Base-by-base conservation (phyloP, 2,113 vertebrate genomes). In the Chinchilla lanigera region DNA sequence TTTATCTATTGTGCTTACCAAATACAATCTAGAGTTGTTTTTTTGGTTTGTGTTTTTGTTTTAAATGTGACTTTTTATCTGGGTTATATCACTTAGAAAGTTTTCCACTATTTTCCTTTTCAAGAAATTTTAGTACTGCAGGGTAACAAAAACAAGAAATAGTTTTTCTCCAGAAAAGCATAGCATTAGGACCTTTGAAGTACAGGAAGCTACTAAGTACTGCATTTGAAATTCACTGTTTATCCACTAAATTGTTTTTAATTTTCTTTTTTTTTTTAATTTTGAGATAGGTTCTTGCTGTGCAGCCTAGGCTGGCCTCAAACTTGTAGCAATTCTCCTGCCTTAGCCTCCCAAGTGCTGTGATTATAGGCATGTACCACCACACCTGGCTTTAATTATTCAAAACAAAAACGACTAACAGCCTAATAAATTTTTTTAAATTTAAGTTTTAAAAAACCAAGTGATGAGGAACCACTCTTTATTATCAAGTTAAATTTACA, bases 211-310 rank as follows among this genome's bases (percentile, higher is more conserved):
- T n/a, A 33, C 56, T 80, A 61, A 89, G 80, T 63, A 63, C 0
- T 92, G 67, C 89, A 90, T 83, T 67, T 94, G 86, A 90, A 24
- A 96, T 86, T 92, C 22, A 71, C 5, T 78, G 44, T 7, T 60
- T 81, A 22, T n/a, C 33, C 22, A 96, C 47, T 67, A 78, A 78
- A 28, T 44, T 38, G 19, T 73, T 75, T n/a, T n/a, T n/a, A n/a
- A n/a, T n/a, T n/a, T n/a, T n/a, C n/a, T n/a, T n/a, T n/a, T n/a
- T n/a, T n/a, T n/a, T n/a, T n/a, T n/a, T n/a, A n/a, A n/a, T n/a
- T n/a, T n/a, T n/a, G n/a, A n/a, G n/a, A n/a, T n/a, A n/a, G n/a
- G n/a, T n/a, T n/a, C n/a, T n/a, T n/a, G n/a, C n/a, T n/a, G n/a
- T n/a, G n/a, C n/a, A n/a, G n/a, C n/a, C n/a, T n/a, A n/a, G n/a